Evolutionary conservation across 1,140 invertebrate genomes (phyloP), one percentile per base, ranked within the genome.

Genomic region (Druon quercuslanigerum): DNA sequence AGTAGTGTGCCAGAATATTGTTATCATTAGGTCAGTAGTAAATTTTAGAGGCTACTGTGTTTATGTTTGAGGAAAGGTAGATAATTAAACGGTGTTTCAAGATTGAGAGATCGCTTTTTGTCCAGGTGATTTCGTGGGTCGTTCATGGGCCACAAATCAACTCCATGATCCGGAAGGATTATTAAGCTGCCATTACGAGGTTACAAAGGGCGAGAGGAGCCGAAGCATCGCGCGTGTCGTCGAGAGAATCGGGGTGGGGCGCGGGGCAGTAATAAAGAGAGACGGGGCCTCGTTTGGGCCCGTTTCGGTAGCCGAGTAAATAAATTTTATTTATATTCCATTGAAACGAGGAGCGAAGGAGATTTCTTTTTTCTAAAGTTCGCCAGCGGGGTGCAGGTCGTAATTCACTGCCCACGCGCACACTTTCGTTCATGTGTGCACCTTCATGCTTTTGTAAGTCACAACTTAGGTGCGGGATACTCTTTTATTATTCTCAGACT

Each of bases 281-380:
- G 13, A 52, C 40, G 40, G n/a, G 40, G 50, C 60, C 25, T 40
- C 25, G 60, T 66, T 66, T 50, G 33, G 76, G 75, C 73, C 74
- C 51, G 73, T 83, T 84, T 84, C 83, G 84, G 83, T 83, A 83
- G 82, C 79, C 81, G 57, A 74, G 84, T 73, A 80, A 82, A 85
- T 84, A 83, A 85, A 85, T 85, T 83, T 83, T 79, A 79, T 85
- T 85, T 82, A 82, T 85, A 84, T 84, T 84, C 81, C 75, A 82
- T 84, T 83, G 82, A 81, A 81, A 73, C 78, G 79, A 79, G 81
- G 71, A 79, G 73, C 77, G 51, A 75, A 72, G 74, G 74, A 81
- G 56, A 82, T 78, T 84, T 79, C 77, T 77, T 83, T 81, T 82
- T 82, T 82, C 81, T 76, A 74, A 79, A 72, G 72, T 54, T 60